Percentiles rank a stretch among this genome's conserved stretches.
These are phyloP conservation scores for Hydrocynus forskahlii DNA, from an alignment of 2,797 vertebrate genomes.

Conservation along the genomic window DNA sequence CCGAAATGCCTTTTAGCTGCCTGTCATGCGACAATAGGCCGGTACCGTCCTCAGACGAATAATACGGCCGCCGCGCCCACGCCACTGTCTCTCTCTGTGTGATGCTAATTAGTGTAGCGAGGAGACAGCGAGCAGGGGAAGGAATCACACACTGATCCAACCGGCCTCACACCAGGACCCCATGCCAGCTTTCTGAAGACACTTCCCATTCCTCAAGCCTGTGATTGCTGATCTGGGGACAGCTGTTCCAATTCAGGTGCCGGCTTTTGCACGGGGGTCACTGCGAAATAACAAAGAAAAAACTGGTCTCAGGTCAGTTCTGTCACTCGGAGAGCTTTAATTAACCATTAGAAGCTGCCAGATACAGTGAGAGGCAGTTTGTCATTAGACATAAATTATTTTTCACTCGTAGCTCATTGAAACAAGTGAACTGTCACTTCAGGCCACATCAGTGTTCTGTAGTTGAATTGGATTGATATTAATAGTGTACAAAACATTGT, in stretches of 20 bases:
- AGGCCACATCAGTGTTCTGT: too few species aligned
- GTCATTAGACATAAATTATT: background rate
- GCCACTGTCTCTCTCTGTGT: background rate
- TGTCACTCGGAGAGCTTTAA: background rate
- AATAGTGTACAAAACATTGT: too few species aligned
- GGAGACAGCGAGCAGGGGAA: conserved; percentile 16
- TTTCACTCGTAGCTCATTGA: background rate
- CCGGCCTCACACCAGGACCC: conserved; percentile 30
- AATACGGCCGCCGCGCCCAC: background rate
- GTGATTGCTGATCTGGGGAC: conserved; percentile 3
- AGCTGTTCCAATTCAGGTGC: background rate
- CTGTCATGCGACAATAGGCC: conserved; percentile 56
- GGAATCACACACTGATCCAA: background rate
- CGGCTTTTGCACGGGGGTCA: background rate
- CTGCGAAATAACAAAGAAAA: background rate
- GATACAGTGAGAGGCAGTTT: too few species aligned
- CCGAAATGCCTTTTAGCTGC: conserved; percentile 43
- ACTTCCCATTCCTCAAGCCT: background rate
- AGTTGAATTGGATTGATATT: too few species aligned
- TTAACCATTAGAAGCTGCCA: background rate
- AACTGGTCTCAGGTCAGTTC: background rate
- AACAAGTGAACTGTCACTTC: too few species aligned
- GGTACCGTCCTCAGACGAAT: conserved; percentile 15
- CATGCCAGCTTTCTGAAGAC: conserved; percentile 5
- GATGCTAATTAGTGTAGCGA: conserved; percentile 17